Percentiles rank a stretch among this genome's conserved stretches.
Evolutionary conservation across 2,797 vertebrate genomes (phyloP).

Genomic region (Crax fasciolata): DNA sequence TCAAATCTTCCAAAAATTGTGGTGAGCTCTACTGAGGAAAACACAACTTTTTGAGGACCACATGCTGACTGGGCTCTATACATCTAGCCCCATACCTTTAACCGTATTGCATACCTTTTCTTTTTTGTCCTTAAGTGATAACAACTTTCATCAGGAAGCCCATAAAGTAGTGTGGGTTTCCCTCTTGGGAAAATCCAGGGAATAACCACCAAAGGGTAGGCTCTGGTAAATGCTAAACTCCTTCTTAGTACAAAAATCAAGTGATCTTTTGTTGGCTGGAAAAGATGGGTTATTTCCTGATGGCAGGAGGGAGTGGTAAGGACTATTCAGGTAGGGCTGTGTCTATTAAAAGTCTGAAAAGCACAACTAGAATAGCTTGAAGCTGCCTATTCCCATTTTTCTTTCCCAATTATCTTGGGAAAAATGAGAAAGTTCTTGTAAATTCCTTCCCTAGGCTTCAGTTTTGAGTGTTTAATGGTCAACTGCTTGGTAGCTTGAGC

Average conservation of each 20-base stretch:
- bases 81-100: not conserved
- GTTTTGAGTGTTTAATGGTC: not conserved
- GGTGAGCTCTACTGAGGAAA: not conserved
- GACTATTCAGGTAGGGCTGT: not conserved
- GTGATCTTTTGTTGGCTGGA: not conserved
- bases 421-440: not conserved
- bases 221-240: not conserved
- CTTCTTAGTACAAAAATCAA: not conserved
- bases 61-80: not conserved
- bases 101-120: not conserved
- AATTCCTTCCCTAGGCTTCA: not conserved
- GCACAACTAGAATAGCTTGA: not conserved
- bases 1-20: not conserved
- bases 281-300: not conserved
- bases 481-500: not conserved
- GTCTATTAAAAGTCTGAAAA: not conserved
- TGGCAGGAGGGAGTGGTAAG: not conserved
- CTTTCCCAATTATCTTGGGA: too few species aligned
- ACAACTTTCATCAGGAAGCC: constrained; percentile 12
- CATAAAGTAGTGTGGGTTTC: not conserved
- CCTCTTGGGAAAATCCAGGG: constrained; percentile 14
- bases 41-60: not conserved
- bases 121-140: not conserved
- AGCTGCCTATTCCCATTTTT: not conserved
- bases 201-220: not conserved